phyloP scores from a whole-genome alignment of 2,113 vertebrate genomes.

The Menura novaehollandiae region DNA sequence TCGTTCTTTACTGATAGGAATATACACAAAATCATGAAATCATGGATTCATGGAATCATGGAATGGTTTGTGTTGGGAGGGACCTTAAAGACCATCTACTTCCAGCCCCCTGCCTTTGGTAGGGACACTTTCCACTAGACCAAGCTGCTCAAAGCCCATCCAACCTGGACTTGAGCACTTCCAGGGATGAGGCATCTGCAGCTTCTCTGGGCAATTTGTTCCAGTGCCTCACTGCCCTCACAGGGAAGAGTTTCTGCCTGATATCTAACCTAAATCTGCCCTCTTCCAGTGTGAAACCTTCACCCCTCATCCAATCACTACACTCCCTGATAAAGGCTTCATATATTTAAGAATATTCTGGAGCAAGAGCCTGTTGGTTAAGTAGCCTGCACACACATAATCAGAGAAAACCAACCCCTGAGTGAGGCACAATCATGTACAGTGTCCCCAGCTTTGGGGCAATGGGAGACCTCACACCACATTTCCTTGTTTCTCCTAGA shows the following conservation, averaged over 20 bases:
- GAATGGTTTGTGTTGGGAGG: not conserved
- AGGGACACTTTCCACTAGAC: not conserved
- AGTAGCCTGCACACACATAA: too few species aligned
- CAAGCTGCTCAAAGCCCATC: not conserved
- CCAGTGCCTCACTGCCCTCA: not conserved
- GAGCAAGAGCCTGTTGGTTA: not conserved
- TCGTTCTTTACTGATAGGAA: not conserved
- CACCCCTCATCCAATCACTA: not conserved
- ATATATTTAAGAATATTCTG: not conserved
- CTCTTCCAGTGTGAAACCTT: not conserved
- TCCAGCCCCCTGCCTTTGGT: too few species aligned
- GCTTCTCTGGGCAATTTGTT: not conserved
- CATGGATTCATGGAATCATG: not conserved
- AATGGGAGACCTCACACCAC: not conserved
- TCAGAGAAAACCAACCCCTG: not conserved
- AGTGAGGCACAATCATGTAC: fast-evolving
- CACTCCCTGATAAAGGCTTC: not conserved
- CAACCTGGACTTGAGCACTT: not conserved
- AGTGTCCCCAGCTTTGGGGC: fast-evolving
- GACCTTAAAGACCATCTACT: not conserved
- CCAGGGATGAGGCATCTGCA: too few species aligned
- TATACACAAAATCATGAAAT: not conserved
- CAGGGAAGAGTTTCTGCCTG: not conserved
- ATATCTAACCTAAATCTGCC: not conserved
- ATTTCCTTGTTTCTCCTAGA: not conserved